phyloP scores from a whole-genome alignment of 2,797 vertebrate genomes.

The Smutsia temminckii region DNA sequence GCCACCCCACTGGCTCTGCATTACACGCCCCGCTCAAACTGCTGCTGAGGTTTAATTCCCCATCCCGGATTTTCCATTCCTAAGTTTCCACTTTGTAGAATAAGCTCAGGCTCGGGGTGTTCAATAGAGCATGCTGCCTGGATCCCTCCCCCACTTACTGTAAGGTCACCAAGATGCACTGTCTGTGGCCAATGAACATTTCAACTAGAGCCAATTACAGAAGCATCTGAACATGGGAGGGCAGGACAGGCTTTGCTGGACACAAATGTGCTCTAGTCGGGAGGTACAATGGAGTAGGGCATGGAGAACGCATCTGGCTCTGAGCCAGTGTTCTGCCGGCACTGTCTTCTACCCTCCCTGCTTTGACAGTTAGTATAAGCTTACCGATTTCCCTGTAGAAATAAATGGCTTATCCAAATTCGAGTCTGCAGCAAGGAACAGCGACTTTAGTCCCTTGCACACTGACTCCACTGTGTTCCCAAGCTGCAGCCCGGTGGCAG shows the following conservation, averaged over 20 bases:
- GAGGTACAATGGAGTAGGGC: too few relatives aligned
- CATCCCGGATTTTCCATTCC: not conserved
- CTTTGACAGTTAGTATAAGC: not conserved
- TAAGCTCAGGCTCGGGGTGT: not conserved
- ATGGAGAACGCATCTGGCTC: too few relatives aligned
- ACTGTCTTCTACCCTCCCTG: not conserved
- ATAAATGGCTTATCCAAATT: not conserved
- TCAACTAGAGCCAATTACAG: not conserved
- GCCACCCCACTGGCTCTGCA: too few relatives aligned
- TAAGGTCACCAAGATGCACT: not conserved
- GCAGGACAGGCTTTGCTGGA: not conserved
- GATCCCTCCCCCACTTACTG: too few relatives aligned
- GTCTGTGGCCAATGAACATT: not conserved
- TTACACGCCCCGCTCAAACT: not conserved
- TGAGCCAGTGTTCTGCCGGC: too few relatives aligned
- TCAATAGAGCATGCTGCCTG: not conserved
- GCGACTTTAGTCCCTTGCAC: too few relatives aligned
- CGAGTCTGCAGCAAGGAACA: not conserved
- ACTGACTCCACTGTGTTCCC: not conserved
- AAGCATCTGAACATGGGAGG: not conserved
- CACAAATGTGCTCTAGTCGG: too few relatives aligned
- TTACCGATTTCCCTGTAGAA: not conserved
- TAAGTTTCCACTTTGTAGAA: not conserved
- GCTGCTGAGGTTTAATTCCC: not conserved
- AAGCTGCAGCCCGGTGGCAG: not conserved